phyloP scores from a whole-genome alignment of 1,140 invertebrate species.

The Cylas formicarius region DNA sequence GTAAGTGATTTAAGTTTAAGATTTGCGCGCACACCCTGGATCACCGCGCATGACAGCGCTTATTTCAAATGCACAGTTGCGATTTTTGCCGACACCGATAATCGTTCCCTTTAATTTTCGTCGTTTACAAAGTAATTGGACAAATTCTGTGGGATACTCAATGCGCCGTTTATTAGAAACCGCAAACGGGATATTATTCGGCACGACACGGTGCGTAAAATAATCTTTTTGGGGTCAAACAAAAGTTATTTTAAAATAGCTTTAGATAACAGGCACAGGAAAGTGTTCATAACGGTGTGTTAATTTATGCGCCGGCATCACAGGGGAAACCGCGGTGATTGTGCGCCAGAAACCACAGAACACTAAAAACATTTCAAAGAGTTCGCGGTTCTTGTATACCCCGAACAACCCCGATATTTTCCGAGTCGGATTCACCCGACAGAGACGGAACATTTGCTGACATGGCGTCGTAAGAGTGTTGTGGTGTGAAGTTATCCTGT shows the following conservation, averaged over 20 bases:
- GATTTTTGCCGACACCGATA: no score
- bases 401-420: constrained; percentile 37
- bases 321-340: constrained; percentile 26
- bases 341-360: constrained; percentile 25
- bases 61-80: constrained; percentile 5
- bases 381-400: constrained; percentile 36
- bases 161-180: no score
- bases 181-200: no score
- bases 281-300: constrained; percentile 32
- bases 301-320: constrained; percentile 24
- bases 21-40: constrained; percentile 36
- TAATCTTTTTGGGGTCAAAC: no score
- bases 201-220: no score
- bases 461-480: constrained; percentile 42
- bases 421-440: constrained; percentile 28
- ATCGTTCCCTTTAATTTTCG: no score
- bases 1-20: constrained; percentile 39
- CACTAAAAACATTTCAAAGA: no score
- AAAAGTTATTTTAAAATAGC: constrained; percentile 9
- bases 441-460: constrained; percentile 36
- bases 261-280: constrained; percentile 22
- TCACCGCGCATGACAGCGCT: constrained; percentile 31
- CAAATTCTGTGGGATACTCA: no score
- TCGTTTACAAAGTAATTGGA: no score
- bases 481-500: constrained; percentile 37